Conservation (phyloP, 2,888 invertebrate species). For the Sarcophaga rosellei region DNA sequence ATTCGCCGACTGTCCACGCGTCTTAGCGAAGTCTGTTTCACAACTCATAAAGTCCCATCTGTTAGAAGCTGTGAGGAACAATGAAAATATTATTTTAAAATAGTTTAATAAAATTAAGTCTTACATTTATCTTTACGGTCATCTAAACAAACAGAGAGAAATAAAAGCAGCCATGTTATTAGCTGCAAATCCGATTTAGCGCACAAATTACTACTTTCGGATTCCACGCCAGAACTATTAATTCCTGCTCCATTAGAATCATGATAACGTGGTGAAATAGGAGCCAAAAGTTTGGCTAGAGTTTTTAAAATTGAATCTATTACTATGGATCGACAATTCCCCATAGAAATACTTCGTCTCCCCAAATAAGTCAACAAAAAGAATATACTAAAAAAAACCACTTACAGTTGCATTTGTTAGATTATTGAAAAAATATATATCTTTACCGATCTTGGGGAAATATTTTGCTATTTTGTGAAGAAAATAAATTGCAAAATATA, state of each 20-base stretch:
- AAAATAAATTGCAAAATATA: constrained; percentile 89
- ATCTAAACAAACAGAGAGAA: constrained; percentile 88
- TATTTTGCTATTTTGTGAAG: constrained; percentile 88
- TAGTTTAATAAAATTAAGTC: constrained; percentile 30
- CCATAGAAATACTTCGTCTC: constrained; percentile 87
- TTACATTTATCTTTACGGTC: constrained; percentile 81
- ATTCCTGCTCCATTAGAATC: constrained; percentile 71
- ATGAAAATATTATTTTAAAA: neutral
- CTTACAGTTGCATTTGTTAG: neutral
- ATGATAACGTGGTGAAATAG: constrained; percentile 81
- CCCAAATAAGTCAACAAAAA: constrained; percentile 93
- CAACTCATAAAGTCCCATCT: constrained; percentile 97
- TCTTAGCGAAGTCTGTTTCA: constrained; percentile 84
- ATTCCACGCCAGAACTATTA: constrained; percentile 50
- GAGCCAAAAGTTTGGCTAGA: constrained; percentile 83
- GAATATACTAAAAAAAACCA: constrained; percentile 85
- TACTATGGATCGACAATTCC: constrained; percentile 84
- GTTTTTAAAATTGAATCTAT: constrained; percentile 85
- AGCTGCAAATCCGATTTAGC: constrained; percentile 85
- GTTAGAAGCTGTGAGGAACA: constrained; percentile 75
- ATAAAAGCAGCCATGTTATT: constrained; percentile 89
- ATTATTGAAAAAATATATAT: constrained; percentile 55
- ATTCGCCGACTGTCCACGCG: constrained; percentile 77
- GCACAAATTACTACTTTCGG: constrained; percentile 76
- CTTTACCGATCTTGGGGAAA: constrained; percentile 92